Evolutionary conservation across 2,797 vertebrate genomes (phyloP), one percentile per base, ranked within the genome.

Genomic region (Chelidonichthys spinosus): DNA sequence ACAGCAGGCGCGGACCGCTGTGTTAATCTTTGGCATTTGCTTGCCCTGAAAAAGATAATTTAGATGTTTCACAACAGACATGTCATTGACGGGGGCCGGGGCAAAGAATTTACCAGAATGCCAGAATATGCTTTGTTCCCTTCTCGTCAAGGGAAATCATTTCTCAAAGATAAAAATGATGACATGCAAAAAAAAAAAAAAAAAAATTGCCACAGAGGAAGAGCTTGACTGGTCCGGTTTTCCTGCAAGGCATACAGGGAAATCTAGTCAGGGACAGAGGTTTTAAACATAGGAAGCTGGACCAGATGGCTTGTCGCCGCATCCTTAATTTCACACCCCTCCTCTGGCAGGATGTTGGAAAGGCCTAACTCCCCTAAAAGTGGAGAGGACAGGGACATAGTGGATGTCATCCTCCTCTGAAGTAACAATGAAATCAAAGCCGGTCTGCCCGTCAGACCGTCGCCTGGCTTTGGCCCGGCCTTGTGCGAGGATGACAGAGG

Each of bases 341-440:
- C 85, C 90, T 85, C 84, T 85, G 81, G 82, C 93, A 94, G 95
- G 95, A 95, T 93, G 94, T 91, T 87, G 92, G 85, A 91, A 92
- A 90, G 83, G 77, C 87, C 77, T 65, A 67, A 87, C 75, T 83
- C 84, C 79, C 83, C 79, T 76, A 87, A 75, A 69, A 84, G 81
- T 79, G 69, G 69, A 92, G 86, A 81, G 83, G 83, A 92, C 85
- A 85, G 89, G 85, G 86, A 87, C 81, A 1, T 33, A 35, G 85
- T 82, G 83, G 54, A 86, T 89, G 89, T 93, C 92, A 92, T 86
- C 86, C 86, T 82, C 74, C 88, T 87, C 83, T 61, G 40, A 44
- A 56, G 79, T 86, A 92, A 93, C 93, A 93, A 93, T 91, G 88
- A 90, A 93, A 94, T 94, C 92, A 92, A 94, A 94, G 93, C 75